Conservation (phyloP, 2,888 invertebrate species). For the Lasioglossum villosulum region DNA sequence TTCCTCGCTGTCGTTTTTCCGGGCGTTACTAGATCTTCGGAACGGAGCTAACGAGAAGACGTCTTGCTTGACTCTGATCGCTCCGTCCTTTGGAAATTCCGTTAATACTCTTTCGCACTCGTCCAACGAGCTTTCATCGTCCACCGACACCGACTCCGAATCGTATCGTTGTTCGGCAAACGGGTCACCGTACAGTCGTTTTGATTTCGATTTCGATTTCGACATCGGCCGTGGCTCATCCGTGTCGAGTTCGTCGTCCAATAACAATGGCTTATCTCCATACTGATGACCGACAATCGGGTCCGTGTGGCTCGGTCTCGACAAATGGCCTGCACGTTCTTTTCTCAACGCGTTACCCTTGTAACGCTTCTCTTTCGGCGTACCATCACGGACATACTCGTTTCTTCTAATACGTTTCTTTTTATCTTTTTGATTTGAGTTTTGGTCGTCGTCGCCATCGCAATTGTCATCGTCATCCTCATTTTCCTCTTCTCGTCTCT, state of each 20-base stretch:
- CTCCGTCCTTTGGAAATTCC: constrained; percentile 64
- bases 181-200: constrained; percentile 85
- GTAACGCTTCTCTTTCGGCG: constrained; percentile 86
- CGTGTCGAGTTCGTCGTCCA: constrained; percentile 92
- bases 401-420: neutral
- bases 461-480: constrained; percentile 47
- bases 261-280: constrained; percentile 90
- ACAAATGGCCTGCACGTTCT: constrained; percentile 65
- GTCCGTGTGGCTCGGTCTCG: constrained; percentile 79
- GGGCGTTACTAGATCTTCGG: constrained; percentile 78
- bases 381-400: constrained; percentile 84
- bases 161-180: constrained; percentile 90
- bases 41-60: constrained; percentile 91
- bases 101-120: constrained; percentile 64
- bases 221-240: constrained; percentile 77
- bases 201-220: constrained; percentile 74
- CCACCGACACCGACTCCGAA: constrained; percentile 88
- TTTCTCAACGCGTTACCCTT: constrained; percentile 82
- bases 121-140: constrained; percentile 85
- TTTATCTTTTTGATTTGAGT: constrained; percentile 83
- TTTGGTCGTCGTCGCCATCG: constrained; percentile 85
- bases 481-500: neutral
- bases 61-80: constrained; percentile 84
- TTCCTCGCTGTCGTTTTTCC: constrained; percentile 72
- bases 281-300: constrained; percentile 90